Evolutionary conservation across 2,113 vertebrate species (phyloP).

Genomic region (Sus scrofa): DNA sequence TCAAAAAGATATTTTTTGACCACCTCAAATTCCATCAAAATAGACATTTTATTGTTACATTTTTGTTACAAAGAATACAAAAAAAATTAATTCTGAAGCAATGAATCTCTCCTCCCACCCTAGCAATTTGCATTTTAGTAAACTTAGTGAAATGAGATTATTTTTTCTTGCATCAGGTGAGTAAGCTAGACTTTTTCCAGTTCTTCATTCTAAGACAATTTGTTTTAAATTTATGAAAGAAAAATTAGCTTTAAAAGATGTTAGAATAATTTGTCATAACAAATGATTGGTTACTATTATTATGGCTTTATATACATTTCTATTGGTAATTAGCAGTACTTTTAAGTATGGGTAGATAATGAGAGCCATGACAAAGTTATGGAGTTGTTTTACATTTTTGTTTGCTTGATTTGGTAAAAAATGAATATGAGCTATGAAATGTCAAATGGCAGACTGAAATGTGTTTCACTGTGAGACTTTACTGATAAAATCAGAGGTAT

Average conservation of each 20-base stretch:
- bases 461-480: conserved; percentile 61
- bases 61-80: conserved; percentile 47
- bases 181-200: conserved; percentile 47
- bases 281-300: conserved; percentile 35
- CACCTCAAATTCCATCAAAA: conserved; percentile 7
- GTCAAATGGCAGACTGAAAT: conserved; percentile 38
- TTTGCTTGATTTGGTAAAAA: conserved; percentile 49
- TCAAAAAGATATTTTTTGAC: conserved; percentile 42
- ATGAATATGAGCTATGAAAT: conserved; percentile 51
- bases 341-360: conserved; percentile 43
- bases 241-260: conserved; percentile 45
- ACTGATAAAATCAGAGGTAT: conserved; percentile 8
- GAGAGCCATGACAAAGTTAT: conserved; percentile 28
- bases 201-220: conserved; percentile 40
- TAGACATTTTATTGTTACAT: conserved; percentile 32
- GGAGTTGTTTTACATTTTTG: neutral
- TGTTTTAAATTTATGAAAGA: conserved; percentile 60
- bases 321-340: neutral
- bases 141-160: conserved; percentile 39
- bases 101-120: conserved; percentile 20
- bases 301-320: conserved; percentile 10
- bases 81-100: conserved; percentile 53
- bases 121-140: conserved; percentile 57
- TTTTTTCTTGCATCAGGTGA: conserved; percentile 33
- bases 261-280: conserved; percentile 46